Evolutionary conservation across 2,888 invertebrate species (phyloP), one percentile per base, ranked within the genome.

Genomic region (Pandemis corylana): DNA sequence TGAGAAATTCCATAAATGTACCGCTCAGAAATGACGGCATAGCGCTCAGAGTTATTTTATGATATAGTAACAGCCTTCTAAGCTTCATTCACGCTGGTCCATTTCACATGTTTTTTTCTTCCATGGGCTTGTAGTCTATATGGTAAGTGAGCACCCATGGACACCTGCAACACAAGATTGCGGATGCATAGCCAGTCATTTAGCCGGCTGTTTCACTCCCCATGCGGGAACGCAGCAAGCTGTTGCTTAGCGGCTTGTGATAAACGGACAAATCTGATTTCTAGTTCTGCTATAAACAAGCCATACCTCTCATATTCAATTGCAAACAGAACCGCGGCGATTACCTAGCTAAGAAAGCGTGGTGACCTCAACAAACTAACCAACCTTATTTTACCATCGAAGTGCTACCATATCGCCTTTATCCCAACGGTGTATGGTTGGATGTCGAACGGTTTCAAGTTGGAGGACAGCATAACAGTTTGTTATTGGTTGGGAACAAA

Each of bases 271-370:
- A 13, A 49, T 49, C 49, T 0, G 28, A 20, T 62, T 62, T 62
- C 41, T 62, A 62, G 7, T 51, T 4, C 53, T 56, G 15, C 10
- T 9, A 62, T 62, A 62, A 51, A 53, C 67, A 67, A 51, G 66
- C 51, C 28, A 42, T 62, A 42, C 36, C 28, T 67, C 76, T 77
- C 80, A 78, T 79, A 76, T 79, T 79, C 79, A 76, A 76, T 75
- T 77, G 76, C 77, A 78, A 80, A 78, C 78, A 79, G 74, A 77
- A 76, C 76, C 64, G 46, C 71, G 59, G 67, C 80, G 77, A 85
- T 88, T 87, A 87, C 81, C 78, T 77, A 71, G 76, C 78, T 78
- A 84, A 81, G 89, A 89, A 89, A 89, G 89, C 88, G 88, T 88
- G 87, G 83, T 86, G 88, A 88, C 87, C 87, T 77, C 80, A 73